phyloP scores from a whole-genome alignment of 1,140 invertebrate genomes.

The Apis cerana region DNA sequence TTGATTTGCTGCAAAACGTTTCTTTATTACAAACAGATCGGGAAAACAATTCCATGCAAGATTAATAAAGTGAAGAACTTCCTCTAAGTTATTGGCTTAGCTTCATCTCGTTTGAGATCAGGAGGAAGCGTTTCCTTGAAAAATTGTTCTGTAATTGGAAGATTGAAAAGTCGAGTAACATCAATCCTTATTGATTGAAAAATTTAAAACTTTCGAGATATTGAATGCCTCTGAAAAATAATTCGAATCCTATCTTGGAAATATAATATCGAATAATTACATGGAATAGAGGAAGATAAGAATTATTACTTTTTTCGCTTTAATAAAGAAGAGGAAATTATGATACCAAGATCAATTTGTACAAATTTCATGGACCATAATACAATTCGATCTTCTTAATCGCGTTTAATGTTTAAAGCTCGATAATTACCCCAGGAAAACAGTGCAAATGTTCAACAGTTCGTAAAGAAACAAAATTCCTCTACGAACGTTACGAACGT shows the following conservation, averaged over 20 bases:
- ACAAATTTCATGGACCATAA: no score
- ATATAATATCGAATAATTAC: background rate
- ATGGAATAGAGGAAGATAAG: background rate
- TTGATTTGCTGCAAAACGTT: background rate
- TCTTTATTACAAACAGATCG: background rate
- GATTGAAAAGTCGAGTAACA: background rate
- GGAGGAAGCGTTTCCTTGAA: background rate
- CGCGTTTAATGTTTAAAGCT: no score
- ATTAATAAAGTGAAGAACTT: slow-evolving; percentile 21
- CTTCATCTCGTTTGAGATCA: background rate
- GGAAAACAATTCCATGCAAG: slow-evolving; percentile 2
- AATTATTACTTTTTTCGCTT: background rate
- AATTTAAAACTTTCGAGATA: no score
- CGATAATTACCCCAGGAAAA: background rate
- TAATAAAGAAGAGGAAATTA: background rate
- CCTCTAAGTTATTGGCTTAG: background rate
- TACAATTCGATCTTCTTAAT: no score
- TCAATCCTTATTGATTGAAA: background rate
- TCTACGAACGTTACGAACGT: background rate
- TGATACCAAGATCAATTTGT: no score
- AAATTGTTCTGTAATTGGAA: background rate
- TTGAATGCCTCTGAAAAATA: background rate
- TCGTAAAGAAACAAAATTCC: background rate
- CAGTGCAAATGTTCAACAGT: background rate
- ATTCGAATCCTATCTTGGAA: background rate